A percentile compares a stretch with the other conserved stretches of the same genome.
Evolutionary conservation across 2,113 vertebrate species (phyloP).

Genomic region (Calidris pygmaea): DNA sequence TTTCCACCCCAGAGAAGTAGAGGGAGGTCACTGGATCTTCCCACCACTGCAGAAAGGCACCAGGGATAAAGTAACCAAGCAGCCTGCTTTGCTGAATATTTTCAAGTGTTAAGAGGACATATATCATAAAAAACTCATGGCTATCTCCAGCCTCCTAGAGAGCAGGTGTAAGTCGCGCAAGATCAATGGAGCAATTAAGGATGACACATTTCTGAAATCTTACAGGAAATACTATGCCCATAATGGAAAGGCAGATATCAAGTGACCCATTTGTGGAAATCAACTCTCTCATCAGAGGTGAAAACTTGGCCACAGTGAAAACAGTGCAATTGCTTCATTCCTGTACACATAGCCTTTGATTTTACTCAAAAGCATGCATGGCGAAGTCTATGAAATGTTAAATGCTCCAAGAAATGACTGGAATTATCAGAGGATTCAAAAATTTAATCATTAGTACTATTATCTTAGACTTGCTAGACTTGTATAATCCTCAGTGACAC

Average conservation of each 20-base stretch:
- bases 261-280: neutral
- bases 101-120: neutral
- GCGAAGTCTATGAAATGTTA: neutral
- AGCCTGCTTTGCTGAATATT: neutral
- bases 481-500: constrained; percentile 9
- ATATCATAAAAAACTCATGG: neutral
- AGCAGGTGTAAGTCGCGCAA: neutral
- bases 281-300: neutral
- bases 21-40: neutral
- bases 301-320: neutral
- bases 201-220: neutral
- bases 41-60: neutral
- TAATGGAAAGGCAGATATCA: neutral
- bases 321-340: neutral
- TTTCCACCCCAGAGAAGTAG: neutral
- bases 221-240: neutral
- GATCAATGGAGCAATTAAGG: neutral
- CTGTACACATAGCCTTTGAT: neutral
- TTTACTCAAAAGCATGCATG: neutral
- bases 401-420: neutral
- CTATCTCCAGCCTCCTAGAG: neutral
- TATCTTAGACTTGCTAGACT: neutral
- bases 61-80: neutral
- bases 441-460: neutral
- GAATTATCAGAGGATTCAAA: neutral